These are phyloP conservation scores for Kryptolebias ocellatus DNA, from an alignment of 2,797 vertebrate genomes.

Conservation along the genomic window DNA sequence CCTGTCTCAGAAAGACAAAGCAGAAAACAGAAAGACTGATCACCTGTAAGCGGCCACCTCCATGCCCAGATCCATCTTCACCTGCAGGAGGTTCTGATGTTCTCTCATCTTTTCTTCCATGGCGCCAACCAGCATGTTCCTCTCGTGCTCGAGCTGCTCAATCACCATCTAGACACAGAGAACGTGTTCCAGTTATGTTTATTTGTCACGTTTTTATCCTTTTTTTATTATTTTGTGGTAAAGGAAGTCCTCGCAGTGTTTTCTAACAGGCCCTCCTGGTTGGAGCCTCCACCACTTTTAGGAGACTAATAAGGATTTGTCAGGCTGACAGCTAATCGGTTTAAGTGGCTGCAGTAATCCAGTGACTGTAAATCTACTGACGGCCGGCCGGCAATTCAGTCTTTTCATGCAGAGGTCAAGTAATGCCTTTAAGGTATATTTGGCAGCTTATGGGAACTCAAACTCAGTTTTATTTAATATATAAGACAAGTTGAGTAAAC, in stretches of 20 bases:
- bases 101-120: conserved; percentile 88
- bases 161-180: conserved; percentile 83
- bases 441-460: conserved; percentile 12
- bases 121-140: conserved; percentile 80
- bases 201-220: neutral
- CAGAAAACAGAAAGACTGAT: conserved; percentile 8
- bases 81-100: conserved; percentile 91
- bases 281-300: conserved; percentile 60
- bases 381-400: conserved; percentile 25
- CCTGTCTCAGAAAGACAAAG: no score
- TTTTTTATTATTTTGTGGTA: neutral
- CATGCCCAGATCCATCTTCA: conserved; percentile 91
- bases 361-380: conserved; percentile 37
- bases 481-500: neutral
- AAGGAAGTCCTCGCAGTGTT: conserved; percentile 2
- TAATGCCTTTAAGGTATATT: conserved; percentile 31
- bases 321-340: conserved; percentile 73
- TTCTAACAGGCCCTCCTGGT: conserved; percentile 37
- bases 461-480: neutral
- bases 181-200: conserved; percentile 24
- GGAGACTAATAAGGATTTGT: conserved; percentile 73
- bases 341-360: conserved; percentile 68
- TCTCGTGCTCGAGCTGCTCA: conserved; percentile 88
- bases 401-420: conserved; percentile 50
- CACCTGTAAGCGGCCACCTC: conserved; percentile 97